Percentiles rank a stretch among this genome's conserved stretches.
Conservation (phyloP, 64 coral and sea anemone genomes). For the Acropora yongei region DNA sequence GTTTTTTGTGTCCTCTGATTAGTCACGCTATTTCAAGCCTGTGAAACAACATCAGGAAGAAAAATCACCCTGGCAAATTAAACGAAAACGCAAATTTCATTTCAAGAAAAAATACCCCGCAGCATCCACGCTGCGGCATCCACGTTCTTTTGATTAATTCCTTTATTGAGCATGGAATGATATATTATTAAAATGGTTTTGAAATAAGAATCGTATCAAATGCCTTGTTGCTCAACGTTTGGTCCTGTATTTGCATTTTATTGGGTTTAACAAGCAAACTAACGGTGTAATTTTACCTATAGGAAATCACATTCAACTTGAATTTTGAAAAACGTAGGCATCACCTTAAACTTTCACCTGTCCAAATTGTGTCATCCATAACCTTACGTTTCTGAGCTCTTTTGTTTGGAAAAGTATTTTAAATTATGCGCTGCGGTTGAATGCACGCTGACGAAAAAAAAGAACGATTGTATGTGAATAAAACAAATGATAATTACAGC, state of each 20-base stretch:
- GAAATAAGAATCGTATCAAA: background rate
- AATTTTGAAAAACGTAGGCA: background rate
- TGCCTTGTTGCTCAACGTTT: background rate
- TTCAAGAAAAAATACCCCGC: background rate
- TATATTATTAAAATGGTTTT: conserved; percentile 14
- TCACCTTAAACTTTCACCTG: background rate
- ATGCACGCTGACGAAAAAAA: background rate
- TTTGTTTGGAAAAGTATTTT: background rate
- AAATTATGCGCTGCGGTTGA: background rate
- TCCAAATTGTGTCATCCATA: too few species aligned
- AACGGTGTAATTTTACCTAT: too few species aligned
- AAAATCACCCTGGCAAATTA: background rate
- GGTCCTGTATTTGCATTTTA: background rate
- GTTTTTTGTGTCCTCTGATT: background rate
- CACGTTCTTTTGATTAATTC: background rate
- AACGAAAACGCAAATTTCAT: background rate
- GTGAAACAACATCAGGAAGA: background rate
- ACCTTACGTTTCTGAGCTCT: background rate
- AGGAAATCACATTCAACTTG: background rate
- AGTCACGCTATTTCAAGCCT: conserved; percentile 3
- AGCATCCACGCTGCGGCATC: background rate
- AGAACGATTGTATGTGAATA: background rate
- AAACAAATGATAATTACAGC: too few species aligned
- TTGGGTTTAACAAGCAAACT: background rate
- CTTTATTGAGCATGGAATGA: background rate